Conservation (phyloP, 2,888 invertebrate genomes). For the Eupsilia transversa region DNA sequence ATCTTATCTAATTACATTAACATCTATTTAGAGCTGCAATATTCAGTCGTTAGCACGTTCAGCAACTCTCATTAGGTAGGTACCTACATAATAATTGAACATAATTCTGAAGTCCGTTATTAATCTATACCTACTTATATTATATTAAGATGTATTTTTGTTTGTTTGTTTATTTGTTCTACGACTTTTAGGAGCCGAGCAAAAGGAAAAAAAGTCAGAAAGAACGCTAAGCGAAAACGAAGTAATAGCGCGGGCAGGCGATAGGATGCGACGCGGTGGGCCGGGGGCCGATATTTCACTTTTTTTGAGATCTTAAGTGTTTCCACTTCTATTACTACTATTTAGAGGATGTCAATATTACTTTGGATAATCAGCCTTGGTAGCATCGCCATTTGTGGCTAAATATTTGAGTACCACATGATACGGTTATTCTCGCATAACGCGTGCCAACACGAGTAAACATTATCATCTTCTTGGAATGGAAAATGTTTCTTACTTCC, state of each 20-base stretch:
- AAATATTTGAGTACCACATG: too few species aligned
- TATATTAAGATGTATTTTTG: too few species aligned
- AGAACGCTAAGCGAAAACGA: too few species aligned
- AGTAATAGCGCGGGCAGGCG: too few species aligned
- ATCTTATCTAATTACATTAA: conserved; percentile 34
- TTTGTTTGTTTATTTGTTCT: too few species aligned
- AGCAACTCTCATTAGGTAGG: conserved; percentile 38
- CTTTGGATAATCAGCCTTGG: too few species aligned
- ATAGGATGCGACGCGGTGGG: too few species aligned
- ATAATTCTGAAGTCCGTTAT: conserved; percentile 32
- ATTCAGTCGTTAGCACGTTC: conserved; percentile 41
- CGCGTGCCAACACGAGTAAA: neutral
- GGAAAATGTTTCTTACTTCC: conserved; percentile 1
- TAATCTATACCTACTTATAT: too few species aligned
- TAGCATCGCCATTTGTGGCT: too few species aligned
- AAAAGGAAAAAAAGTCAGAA: too few species aligned
- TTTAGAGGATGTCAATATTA: neutral
- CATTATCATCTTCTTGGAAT: neutral
- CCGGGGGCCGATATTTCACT: too few species aligned
- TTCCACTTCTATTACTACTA: neutral
- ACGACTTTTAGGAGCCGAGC: too few species aligned
- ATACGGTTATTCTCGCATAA: neutral
- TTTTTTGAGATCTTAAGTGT: neutral
- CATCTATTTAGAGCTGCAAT: conserved; percentile 31
- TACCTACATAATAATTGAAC: conserved; percentile 28